A percentile compares a stretch with the other conserved stretches of the same genome.
Conservation (phyloP, 2,888 invertebrate genomes). For the Acronicta psi region DNA sequence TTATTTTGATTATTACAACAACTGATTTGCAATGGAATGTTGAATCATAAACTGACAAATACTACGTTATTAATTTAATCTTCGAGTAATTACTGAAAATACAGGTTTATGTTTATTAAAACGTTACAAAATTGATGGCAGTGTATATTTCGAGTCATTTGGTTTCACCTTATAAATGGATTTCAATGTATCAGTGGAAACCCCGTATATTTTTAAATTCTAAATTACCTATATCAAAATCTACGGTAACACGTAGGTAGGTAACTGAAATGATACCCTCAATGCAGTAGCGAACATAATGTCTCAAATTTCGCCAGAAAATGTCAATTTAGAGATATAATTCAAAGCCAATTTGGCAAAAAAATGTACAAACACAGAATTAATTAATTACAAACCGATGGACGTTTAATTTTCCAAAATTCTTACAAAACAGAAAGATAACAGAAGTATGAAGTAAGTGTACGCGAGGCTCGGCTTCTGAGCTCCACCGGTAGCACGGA, state of each 20-base stretch:
- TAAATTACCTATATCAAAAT: constrained; percentile 36
- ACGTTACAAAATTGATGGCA: constrained; percentile 52
- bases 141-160: constrained; percentile 44
- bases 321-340: constrained; percentile 16
- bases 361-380: constrained; percentile 51
- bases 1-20: constrained; percentile 25
- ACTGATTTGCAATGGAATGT: constrained; percentile 32
- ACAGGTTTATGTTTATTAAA: constrained; percentile 16
- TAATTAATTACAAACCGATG: constrained; percentile 55
- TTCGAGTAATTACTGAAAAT: neutral
- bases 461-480: constrained; percentile 66
- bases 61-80: neutral
- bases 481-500: constrained; percentile 91
- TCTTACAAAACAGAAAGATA: constrained; percentile 72
- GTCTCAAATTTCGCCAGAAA: constrained; percentile 9
- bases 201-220: constrained; percentile 25
- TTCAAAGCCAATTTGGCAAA: constrained; percentile 36
- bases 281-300: constrained; percentile 26
- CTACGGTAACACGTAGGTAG: constrained; percentile 42
- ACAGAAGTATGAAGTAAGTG: constrained; percentile 64
- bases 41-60: constrained; percentile 4
- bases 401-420: constrained; percentile 72
- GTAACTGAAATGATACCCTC: constrained; percentile 31
- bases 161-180: constrained; percentile 22
- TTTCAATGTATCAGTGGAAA: constrained; percentile 26